Evolutionary conservation across 2,797 vertebrate species (phyloP), one percentile per base, ranked within the genome.

Genomic region (Coccyzus lansbergi): DNA sequence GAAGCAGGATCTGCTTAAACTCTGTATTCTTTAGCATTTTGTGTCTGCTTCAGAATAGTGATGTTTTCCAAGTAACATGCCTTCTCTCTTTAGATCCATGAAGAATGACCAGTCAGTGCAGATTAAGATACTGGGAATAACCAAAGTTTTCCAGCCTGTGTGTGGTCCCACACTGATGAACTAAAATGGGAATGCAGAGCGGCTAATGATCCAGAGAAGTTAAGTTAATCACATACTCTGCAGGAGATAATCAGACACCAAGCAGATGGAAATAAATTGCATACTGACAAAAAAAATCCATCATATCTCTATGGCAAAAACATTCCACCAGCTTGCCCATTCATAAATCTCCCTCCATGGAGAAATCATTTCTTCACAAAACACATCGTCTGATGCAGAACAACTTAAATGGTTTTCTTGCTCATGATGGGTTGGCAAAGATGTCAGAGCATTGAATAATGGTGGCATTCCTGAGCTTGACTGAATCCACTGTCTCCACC

Each of bases 261-360:
- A 74, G 28, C 92, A 95, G 91, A 92, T 87, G 79, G 93, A 97
- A 97, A 96, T 86, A 92, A 95, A 95, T 81, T 86, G 70, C 5
- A 33, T 3, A 42, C 49, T 72, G 76, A 87, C 42, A 67, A 81
- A 92, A 38, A 92, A 60, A 56, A 88, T 79, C 83, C 71, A 92
- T 90, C 82, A 52, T 48, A 83, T 79, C 40, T 58, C 48, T 22
- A 76, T 36, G 74, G 52, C 70, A 92, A 94, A 96, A 93, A 62
- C 46, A 75, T 92, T 84, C 72, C 68, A 52, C 34, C 22, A 53
- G 40, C 71, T 79, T 83, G 79, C 25, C 74, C 93, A 86, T 94
- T 92, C 94, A 92, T 95, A 88, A 95, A 91, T 93, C 92, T 93
- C 60, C 63, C 83, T 95, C 77, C 74, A 36, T 15, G 85, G 81